phyloP scores from a whole-genome alignment of 2,113 vertebrate genomes.

The Sminthopsis crassicaudata region DNA sequence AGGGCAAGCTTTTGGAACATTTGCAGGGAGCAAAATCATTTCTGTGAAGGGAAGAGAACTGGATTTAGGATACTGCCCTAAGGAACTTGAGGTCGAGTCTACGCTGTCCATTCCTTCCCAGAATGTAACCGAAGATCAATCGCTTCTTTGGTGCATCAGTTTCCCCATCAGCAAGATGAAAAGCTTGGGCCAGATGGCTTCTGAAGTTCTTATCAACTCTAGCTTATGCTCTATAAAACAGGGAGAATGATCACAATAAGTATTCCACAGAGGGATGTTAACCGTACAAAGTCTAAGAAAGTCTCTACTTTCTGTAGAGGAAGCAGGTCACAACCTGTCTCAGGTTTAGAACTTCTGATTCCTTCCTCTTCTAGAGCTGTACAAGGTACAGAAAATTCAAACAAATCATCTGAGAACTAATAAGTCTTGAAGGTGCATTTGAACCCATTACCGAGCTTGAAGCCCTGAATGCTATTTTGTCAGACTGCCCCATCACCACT shows the following conservation, averaged over 20 bases:
- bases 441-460: neutral
- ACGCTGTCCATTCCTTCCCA: neutral
- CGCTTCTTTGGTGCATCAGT: neutral
- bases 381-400: no score
- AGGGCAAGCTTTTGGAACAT: neutral
- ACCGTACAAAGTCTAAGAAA: neutral
- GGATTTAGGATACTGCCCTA: neutral
- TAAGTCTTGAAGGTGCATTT: no score
- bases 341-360: no score
- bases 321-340: neutral
- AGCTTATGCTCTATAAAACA: neutral
- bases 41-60: neutral
- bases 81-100: neutral
- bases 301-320: neutral
- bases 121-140: accelerated
- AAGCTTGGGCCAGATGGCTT: neutral
- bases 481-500: neutral
- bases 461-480: neutral
- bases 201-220: neutral
- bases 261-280: neutral
- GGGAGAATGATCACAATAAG: neutral
- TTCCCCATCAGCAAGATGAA: neutral
- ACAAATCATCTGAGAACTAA: no score
- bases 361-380: no score
- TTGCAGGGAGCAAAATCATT: slow-evolving; percentile 1